Base-by-base conservation (phyloP, 2,797 vertebrate species). In the Petrocephalus schoutedeni region DNA sequence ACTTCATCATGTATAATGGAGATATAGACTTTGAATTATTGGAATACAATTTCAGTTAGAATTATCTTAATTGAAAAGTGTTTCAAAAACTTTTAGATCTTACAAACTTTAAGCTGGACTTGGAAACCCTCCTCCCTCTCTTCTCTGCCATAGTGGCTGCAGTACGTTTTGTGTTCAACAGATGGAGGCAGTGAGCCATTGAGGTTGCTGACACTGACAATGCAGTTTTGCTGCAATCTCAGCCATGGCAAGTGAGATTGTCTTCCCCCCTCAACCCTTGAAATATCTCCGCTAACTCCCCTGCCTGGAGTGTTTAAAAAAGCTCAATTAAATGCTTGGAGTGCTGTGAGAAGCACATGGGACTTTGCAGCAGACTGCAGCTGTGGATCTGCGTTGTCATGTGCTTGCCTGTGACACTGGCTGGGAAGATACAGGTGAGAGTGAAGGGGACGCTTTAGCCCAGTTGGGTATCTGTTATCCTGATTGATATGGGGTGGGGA, bases 131-230 rank as follows among this genome's bases (percentile, higher is more conserved):
- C 9, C n/a, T 28, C 80, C 80, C n/a, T 53, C 45, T n/a, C 49
- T 83, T n/a, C 84, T 41, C 16, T 51, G 56, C n/a, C 53, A 32
- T 10, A 1, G 14, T 54, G 16, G 23, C 32, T 92, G 93, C 51
- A 94, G 90, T 93, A 93, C 88, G 32, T 80, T 53, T 49, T 87
- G 54, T 88, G 89, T 87, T 92, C 94, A 89, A 93, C 95, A 98
- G 97, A 95, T 97, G 97, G 97, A 97, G 97, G 96, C 96, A 97
- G 93, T 96, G 96, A 91, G 96, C 96, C 92, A 87, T 92, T 87
- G 88, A 95, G 93, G 88, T 89, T 23, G 0, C 89, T 87, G 77
- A 49, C 64, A 89, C 87, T 49, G 59, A 45, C 74, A 80, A 80
- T 86, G 59, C 58, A 49, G 59, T 74, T 92, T 89, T 91, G 88